Percentiles rank a stretch among this genome's conserved stretches.
phyloP scores from a whole-genome alignment of 2,113 vertebrate genomes.

The Platanista minor region DNA sequence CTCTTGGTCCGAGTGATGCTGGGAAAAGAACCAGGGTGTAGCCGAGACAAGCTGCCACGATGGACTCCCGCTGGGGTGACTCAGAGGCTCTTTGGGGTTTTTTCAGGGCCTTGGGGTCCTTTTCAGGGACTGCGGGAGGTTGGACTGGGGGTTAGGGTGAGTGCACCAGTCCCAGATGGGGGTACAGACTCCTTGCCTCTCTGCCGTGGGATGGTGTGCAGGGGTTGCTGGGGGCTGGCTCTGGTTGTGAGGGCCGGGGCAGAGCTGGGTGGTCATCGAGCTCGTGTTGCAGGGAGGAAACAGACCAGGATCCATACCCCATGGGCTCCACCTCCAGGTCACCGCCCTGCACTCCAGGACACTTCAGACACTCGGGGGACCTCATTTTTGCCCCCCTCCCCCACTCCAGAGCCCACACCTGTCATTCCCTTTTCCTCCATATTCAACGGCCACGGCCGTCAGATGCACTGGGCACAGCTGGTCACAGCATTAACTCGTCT shows the following conservation, averaged over 20 bases:
- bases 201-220: accelerated
- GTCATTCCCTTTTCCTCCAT: not conserved
- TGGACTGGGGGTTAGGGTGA: no score
- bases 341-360: not conserved
- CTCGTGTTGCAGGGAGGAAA: not conserved
- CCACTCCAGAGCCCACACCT: not conserved
- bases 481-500: accelerated
- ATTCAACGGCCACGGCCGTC: accelerated
- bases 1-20: not conserved
- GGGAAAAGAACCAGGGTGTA: accelerated
- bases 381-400: accelerated
- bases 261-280: accelerated
- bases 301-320: accelerated
- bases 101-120: not conserved
- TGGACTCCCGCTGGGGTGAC: accelerated
- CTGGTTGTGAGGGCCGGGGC: accelerated
- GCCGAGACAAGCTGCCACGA: accelerated
- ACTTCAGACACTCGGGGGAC: accelerated
- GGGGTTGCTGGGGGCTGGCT: accelerated
- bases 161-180: accelerated
- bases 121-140: not conserved
- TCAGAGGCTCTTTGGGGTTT: accelerated
- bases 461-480: accelerated
- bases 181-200: accelerated
- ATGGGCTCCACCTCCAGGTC: accelerated